Conservation (phyloP, 2,797 vertebrate species). For the Sparus aurata region DNA sequence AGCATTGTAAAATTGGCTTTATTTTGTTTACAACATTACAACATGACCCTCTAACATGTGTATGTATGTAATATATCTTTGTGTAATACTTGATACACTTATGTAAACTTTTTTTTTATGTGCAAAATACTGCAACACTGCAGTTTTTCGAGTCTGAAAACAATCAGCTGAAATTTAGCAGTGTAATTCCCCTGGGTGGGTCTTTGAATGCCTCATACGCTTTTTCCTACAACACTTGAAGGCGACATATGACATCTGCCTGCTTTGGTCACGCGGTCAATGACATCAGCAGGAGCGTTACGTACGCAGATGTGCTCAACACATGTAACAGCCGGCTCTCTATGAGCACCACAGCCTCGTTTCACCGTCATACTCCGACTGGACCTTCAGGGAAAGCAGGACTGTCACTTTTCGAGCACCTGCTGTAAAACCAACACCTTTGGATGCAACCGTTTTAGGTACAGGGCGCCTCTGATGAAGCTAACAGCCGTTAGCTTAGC, state of each 20-base stretch:
- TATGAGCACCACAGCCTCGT: neutral
- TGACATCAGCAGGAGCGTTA: slow-evolving; percentile 45
- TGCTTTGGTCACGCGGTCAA: slow-evolving; percentile 36
- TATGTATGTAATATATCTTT: too few relatives aligned
- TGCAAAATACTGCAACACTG: too few relatives aligned
- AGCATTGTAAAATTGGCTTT: too few relatives aligned
- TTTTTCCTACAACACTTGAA: slow-evolving; percentile 28
- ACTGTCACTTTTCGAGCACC: too few relatives aligned
- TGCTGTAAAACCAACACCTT: accelerated
- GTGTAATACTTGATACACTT: too few relatives aligned
- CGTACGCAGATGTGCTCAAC: slow-evolving; percentile 9
- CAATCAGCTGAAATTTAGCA: too few relatives aligned
- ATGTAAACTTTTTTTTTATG: too few relatives aligned
- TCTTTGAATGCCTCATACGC: neutral
- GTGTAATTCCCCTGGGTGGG: too few relatives aligned
- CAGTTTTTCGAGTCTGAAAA: too few relatives aligned
- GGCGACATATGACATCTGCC: neutral
- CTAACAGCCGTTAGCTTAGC: slow-evolving; percentile 50
- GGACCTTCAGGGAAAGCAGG: neutral
- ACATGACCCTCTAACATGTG: too few relatives aligned
- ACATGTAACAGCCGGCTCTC: slow-evolving; percentile 41
- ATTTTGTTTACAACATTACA: too few relatives aligned
- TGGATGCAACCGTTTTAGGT: neutral
- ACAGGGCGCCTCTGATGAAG: neutral
- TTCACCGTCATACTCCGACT: accelerated